A percentile compares a stretch with the other conserved stretches of the same genome.
Conservation (phyloP, 2,888 invertebrate genomes). For the Melipona bicolor region DNA sequence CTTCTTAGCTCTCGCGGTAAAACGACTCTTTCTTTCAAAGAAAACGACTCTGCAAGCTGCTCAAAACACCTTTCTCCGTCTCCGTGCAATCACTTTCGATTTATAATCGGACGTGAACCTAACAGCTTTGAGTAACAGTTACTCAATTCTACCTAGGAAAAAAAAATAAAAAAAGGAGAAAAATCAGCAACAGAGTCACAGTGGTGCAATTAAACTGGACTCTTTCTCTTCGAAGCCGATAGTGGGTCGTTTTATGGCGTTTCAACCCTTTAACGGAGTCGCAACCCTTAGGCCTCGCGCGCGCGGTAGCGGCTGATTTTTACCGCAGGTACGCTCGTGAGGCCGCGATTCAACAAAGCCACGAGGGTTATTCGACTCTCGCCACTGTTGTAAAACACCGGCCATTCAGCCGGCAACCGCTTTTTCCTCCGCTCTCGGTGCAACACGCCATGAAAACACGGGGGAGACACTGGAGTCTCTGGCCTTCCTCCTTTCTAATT, state of each 20-base stretch:
- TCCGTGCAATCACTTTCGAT: too few relatives aligned
- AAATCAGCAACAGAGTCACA: neutral
- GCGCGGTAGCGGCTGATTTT: conserved; percentile 48
- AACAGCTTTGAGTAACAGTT: conserved; percentile 10
- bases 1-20: too few relatives aligned
- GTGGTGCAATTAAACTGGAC: conserved; percentile 46
- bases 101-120: neutral
- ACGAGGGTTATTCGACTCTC: conserved; percentile 71
- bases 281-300: neutral
- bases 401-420: conserved; percentile 75
- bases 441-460: conserved; percentile 62
- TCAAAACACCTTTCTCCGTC: too few relatives aligned
- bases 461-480: neutral
- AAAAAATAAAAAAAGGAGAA: neutral
- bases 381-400: conserved; percentile 80
- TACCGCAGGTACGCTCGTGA: conserved; percentile 56
- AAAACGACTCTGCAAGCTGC: too few relatives aligned
- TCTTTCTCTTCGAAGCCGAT: conserved; percentile 54
- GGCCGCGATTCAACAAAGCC: conserved; percentile 68
- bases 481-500: conserved; percentile 5
- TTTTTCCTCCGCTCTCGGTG: conserved; percentile 67
- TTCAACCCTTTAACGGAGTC: neutral
- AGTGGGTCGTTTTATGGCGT: conserved; percentile 67
- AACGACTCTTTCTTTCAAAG: too few relatives aligned
- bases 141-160: too few relatives aligned